These are phyloP conservation scores for Epirrita christyi DNA, from an alignment of 2,888 invertebrate genomes.

Conservation along the genomic window DNA sequence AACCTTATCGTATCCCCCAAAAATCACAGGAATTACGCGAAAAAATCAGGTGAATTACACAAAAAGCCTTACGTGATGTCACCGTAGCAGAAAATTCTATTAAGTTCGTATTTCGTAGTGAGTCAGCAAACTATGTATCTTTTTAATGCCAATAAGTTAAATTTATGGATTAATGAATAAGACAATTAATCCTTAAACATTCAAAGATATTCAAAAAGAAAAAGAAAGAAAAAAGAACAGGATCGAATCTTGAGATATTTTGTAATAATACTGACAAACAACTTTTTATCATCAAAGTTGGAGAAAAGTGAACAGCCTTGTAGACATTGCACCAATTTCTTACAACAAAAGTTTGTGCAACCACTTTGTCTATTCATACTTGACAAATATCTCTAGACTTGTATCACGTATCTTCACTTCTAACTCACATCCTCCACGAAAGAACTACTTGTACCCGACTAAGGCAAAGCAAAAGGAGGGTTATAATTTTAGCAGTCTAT, in stretches of 20 bases:
- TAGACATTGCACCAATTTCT: conserved; percentile 2
- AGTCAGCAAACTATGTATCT: conserved; percentile 66
- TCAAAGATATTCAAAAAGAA: too few relatives aligned
- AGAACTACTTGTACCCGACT: neutral
- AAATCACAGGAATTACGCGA: conserved; percentile 61
- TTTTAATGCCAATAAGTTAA: conserved; percentile 62
- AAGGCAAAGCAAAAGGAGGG: too few relatives aligned
- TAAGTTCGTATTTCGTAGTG: conserved; percentile 62
- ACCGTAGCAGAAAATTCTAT: conserved; percentile 74
- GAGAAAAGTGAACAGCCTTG: conserved; percentile 13
- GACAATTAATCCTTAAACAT: too few relatives aligned
- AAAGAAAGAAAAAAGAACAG: too few relatives aligned
- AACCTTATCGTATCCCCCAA: conserved; percentile 63
- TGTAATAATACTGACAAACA: neutral
- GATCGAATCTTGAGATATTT: neutral
- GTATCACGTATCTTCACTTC: conserved; percentile 26
- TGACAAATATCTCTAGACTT: conserved; percentile 19
- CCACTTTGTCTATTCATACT: conserved; percentile 1
- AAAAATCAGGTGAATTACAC: conserved; percentile 61
- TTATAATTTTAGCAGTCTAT: too few relatives aligned
- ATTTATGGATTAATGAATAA: conserved; percentile 39
- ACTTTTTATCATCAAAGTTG: neutral
- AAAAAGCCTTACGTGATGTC: conserved; percentile 67
- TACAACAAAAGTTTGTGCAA: conserved; percentile 17
- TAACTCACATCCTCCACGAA: conserved; percentile 27